Base-by-base conservation (phyloP, 2,888 invertebrate species). In the Muscina levida region DNA sequence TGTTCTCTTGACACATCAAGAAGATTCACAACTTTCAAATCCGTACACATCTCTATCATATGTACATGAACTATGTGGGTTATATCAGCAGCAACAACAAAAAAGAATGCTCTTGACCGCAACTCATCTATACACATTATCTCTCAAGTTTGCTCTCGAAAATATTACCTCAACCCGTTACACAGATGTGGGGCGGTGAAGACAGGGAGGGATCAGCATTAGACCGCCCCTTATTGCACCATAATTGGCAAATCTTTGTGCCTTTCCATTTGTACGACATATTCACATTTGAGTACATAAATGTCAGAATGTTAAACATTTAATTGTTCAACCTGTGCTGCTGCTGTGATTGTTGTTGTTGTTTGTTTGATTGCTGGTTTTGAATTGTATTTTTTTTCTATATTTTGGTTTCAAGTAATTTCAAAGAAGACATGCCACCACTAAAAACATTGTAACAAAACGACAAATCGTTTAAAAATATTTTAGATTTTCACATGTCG, bases 401-500 rank as follows among this genome's bases (percentile, higher is more conserved):
- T 22, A 31, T 57, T 44, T 51, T 42, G 37, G 19, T 62, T 42
- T 24, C 37, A 31, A 31, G 37, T 53, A 22, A 26, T 22, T 22
- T 19, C 51, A 10, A 19, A 51, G 22, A 19, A 51, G 51, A 19
- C 10, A 59, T 39, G 59, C 39, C 19, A 39, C 39, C 19, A 59
- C 59, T 26, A 1, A 44, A 22, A 65, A 76, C 62, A 24, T 65
- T 71, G 70, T 76, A 46, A 65, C 39, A 65, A 70, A 66, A 67
- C 31, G 26, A 71, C 70, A 67, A 71, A 78, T 73, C 65, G 56
- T 48, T 67, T 37, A 42, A 67, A 79, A 46, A 72, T 79, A 72
- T 76, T 76, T 72, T 19, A 68, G 65, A 72, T 72, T 70, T 70
- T 72, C 75, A 72, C 68, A 76, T 73, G 65, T 73, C 51, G 17